Evolutionary conservation across 2,888 invertebrate species (phyloP).

Genomic region (Oscheius sp.): DNA sequence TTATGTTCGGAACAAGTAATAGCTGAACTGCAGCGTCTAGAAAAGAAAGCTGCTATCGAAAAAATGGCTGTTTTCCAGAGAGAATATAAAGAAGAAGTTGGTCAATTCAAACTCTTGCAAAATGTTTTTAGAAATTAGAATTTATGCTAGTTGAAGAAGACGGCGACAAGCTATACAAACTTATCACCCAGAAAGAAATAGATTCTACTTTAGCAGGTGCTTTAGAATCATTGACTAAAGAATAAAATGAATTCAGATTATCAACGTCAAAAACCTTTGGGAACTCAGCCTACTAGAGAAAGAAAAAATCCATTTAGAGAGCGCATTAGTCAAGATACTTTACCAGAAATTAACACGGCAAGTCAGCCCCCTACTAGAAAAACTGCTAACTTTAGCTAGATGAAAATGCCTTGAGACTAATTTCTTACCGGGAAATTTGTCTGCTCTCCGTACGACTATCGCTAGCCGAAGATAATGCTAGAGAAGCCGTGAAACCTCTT

Average conservation of each 20-base stretch:
- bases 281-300: slow-evolving; percentile 12
- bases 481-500: slow-evolving; percentile 4
- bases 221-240: not conserved
- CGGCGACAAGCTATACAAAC: slow-evolving; percentile 23
- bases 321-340: not conserved
- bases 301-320: slow-evolving; percentile 27
- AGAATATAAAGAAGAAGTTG: slow-evolving; percentile 20
- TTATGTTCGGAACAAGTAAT: slow-evolving; percentile 5
- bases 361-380: not conserved
- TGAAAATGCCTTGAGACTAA: slow-evolving; percentile 28
- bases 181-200: slow-evolving; percentile 18
- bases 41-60: slow-evolving; percentile 1
- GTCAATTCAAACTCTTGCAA: not conserved
- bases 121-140: slow-evolving; percentile 12
- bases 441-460: slow-evolving; percentile 30
- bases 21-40: slow-evolving; percentile 12
- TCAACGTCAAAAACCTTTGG: slow-evolving; percentile 22
- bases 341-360: not conserved
- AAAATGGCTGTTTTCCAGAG: slow-evolving; percentile 4
- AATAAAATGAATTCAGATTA: slow-evolving; percentile 13
- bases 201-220: slow-evolving; percentile 14
- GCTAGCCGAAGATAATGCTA: not conserved
- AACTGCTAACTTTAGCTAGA: not conserved
- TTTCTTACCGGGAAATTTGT: slow-evolving; percentile 45
- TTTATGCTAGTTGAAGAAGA: slow-evolving; percentile 27